phyloP scores from a whole-genome alignment of 2,113 vertebrate genomes.

The Sapayoa aenigma region DNA sequence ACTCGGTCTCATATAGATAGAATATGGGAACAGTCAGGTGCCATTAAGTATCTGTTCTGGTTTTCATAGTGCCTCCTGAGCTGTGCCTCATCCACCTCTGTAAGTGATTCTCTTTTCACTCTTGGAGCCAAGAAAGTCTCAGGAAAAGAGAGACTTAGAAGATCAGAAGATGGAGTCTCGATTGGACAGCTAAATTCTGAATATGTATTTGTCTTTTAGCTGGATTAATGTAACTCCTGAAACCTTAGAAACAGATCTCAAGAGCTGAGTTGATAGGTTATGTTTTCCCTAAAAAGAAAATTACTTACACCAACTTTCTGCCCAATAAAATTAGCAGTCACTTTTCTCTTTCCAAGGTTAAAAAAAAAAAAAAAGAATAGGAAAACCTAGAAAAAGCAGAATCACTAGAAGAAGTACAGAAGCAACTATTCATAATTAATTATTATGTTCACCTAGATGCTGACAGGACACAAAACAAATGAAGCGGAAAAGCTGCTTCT shows the following conservation, averaged over 20 bases:
- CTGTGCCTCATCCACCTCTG: background rate
- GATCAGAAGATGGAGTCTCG: background rate
- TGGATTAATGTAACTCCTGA: background rate
- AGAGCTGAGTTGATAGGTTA: background rate
- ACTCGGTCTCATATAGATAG: accelerated
- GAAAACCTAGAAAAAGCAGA: background rate
- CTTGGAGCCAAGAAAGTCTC: background rate
- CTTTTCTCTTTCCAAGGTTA: background rate
- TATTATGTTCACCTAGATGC: slow-evolving; percentile 40
- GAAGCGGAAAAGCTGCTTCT: slow-evolving; percentile 54
- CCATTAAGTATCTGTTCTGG: background rate
- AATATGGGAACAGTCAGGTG: background rate
- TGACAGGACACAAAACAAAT: slow-evolving; percentile 53
- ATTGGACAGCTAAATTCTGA: background rate
- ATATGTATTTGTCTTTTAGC: background rate
- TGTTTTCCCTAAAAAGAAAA: background rate
- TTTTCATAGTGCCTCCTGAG: background rate
- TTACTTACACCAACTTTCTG: background rate
- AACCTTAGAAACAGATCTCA: background rate
- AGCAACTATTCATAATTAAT: slow-evolving; percentile 51
- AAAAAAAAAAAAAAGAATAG: background rate
- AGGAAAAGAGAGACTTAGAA: background rate
- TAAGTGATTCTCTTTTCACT: background rate
- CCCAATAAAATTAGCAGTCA: background rate
- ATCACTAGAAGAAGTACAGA: background rate